Evolutionary conservation across 2,797 vertebrate species (phyloP).

Genomic region (Miichthys miiuy): DNA sequence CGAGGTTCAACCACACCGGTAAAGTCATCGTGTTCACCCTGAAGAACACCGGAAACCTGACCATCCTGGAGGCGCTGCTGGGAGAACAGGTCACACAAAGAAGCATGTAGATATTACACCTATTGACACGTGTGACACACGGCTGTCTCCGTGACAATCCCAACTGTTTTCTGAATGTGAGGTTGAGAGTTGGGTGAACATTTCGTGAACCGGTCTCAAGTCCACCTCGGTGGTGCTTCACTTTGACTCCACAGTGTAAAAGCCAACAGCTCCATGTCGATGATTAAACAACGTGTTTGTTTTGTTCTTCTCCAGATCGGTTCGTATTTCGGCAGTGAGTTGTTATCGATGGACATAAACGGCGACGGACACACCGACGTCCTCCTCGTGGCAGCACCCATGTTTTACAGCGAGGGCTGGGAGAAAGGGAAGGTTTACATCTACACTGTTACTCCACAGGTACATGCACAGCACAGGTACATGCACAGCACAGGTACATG

Average conservation of each 20-base stretch:
- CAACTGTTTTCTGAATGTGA: no score
- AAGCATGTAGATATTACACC: not conserved
- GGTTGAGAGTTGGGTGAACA: no score
- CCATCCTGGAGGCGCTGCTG: slow-evolving; percentile 90
- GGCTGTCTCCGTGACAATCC: no score
- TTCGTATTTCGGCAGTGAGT: slow-evolving; percentile 94
- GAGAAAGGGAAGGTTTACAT: slow-evolving; percentile 91
- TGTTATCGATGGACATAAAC: slow-evolving; percentile 89
- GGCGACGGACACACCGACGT: slow-evolving; percentile 87
- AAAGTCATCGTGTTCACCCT: slow-evolving; percentile 96
- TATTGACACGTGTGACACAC: no score
- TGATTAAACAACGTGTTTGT: not conserved
- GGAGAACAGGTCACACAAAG: slow-evolving; percentile 90
- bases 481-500: no score
- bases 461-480: slow-evolving; percentile 18
- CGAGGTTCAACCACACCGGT: slow-evolving; percentile 97
- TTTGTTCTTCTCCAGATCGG: slow-evolving; percentile 87
- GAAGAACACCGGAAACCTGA: slow-evolving; percentile 89
- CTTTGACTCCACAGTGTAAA: not conserved
- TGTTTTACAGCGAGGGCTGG: slow-evolving; percentile 92
- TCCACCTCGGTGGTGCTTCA: not conserved
- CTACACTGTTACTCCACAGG: slow-evolving; percentile 79
- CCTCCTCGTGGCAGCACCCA: slow-evolving; percentile 93
- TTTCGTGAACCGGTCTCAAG: not conserved
- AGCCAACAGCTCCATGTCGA: no score